phyloP scores from a whole-genome alignment of 2,797 vertebrate species.

The Antrozous pallidus region DNA sequence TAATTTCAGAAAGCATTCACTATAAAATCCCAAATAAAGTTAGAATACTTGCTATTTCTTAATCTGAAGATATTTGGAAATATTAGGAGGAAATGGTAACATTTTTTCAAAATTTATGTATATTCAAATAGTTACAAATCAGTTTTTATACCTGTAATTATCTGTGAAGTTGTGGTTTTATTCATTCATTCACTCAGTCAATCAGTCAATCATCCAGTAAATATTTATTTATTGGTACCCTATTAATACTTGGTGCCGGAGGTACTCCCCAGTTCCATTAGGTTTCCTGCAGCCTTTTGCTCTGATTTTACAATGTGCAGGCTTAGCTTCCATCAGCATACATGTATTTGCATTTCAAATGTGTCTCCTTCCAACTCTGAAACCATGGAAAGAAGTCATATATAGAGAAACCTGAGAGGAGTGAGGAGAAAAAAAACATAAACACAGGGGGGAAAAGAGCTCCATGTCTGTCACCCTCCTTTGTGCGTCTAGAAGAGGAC shows the following conservation, averaged over 20 bases:
- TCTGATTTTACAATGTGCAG: background rate
- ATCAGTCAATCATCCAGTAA: background rate
- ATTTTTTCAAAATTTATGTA: conserved; percentile 2
- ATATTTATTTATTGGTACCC: background rate
- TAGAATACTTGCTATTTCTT: conserved; percentile 6
- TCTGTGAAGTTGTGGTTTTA: background rate
- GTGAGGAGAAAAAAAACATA: background rate
- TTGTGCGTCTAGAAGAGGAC: background rate
- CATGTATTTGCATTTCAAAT: conserved; percentile 16
- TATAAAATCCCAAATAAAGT: background rate
- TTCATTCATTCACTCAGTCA: background rate
- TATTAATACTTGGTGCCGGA: background rate
- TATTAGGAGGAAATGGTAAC: background rate
- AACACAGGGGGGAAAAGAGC: background rate
- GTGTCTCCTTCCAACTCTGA: conserved; percentile 8
- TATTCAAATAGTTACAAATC: conserved; percentile 23
- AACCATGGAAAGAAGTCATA: background rate
- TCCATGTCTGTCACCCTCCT: background rate
- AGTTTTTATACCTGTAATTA: background rate
- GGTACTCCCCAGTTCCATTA: background rate
- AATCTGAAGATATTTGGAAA: background rate
- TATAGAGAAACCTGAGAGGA: background rate
- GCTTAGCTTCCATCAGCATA: background rate
- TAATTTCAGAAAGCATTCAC: background rate
- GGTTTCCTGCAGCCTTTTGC: background rate